Conservation (phyloP, 1,140 invertebrate species). For the Orius insidiosus region DNA sequence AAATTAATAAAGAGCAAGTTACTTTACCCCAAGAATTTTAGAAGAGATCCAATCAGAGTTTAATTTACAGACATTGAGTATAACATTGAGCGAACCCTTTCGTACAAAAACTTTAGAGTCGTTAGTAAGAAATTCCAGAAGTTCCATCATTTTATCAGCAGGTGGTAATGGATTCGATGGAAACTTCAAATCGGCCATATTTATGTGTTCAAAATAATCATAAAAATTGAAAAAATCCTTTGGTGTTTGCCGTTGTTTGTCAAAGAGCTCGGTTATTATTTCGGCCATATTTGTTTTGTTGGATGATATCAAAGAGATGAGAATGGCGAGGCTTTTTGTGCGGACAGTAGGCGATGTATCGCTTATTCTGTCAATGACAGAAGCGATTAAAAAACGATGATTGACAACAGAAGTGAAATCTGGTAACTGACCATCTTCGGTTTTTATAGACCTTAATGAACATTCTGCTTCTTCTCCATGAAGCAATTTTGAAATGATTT, state of each 20-base stretch:
- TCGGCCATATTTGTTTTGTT: slow-evolving; percentile 22
- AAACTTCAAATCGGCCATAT: slow-evolving; percentile 3
- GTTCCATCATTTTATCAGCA: slow-evolving; percentile 28
- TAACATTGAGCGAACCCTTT: slow-evolving; percentile 34
- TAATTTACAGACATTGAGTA: slow-evolving; percentile 28
- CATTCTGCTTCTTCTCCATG: slow-evolving; percentile 17
- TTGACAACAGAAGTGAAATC: slow-evolving; percentile 17
- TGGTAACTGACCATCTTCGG: too few relatives aligned
- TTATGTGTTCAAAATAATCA: slow-evolving; percentile 18
- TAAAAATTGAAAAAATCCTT: slow-evolving; percentile 13
- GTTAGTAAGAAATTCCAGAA: slow-evolving; percentile 30
- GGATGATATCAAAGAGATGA: slow-evolving; percentile 31
- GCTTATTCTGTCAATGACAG: slow-evolving; percentile 31
- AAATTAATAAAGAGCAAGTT: slow-evolving; percentile 14
- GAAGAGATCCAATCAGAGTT: slow-evolving; percentile 21
- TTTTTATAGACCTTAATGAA: too few relatives aligned
- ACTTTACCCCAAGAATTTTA: slow-evolving; percentile 19
- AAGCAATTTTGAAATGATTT: slow-evolving; percentile 34
- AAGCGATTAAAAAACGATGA: slow-evolving; percentile 30
- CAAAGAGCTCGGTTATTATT: slow-evolving; percentile 29
- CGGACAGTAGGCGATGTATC: slow-evolving; percentile 38
- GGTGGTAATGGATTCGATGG: slow-evolving; percentile 13
- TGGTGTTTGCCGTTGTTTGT: too few relatives aligned
- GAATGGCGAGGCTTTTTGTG: slow-evolving; percentile 34
- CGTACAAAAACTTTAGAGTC: slow-evolving; percentile 40